Evolutionary conservation across 2,797 vertebrate genomes (phyloP), one percentile per base, ranked within the genome.

Genomic region (Micropoecilia bifurca): DNA sequence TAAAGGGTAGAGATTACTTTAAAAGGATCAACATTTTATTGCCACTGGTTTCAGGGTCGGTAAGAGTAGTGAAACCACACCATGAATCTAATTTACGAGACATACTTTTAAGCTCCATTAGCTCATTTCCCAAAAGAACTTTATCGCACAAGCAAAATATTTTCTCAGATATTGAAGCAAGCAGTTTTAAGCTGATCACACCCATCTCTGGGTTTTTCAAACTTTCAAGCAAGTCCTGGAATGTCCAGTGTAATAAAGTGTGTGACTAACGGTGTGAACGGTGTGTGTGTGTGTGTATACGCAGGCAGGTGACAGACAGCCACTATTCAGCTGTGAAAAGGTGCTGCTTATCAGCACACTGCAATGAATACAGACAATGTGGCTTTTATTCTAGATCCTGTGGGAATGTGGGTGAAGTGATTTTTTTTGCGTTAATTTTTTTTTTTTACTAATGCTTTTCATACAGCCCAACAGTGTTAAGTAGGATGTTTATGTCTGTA

Each of bases 361-460:
- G 89, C 90, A 94, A 91, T 90, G 84, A 91, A 93, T 90, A 80
- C 78, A 77, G 53, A 93, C 91, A 95, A 92, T 93, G 86, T 77
- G 57, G 30, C 79, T 80, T 84, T 94, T 95, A 85, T 92, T 82
- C 66, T 46, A 6, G 61, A 13, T 30, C 63, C 4, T 76, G 71
- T 71, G 66, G 55, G 63, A 48, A 63, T 71, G 47, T 69, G 48
- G 18, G 69, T 39, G 66, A 74, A 12, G 61, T 30, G 48, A 36
- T n/a, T 36, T 71, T 59, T 53, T 41, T 79, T 61, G 28, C 3
- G 36, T 68, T 28, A 22, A 50, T 71, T 71, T 36, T 39, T 69
- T 10, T 46, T 71, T 59, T 18, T 46, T 71, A 30, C 68, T 69
- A 22, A 3, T 22, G 10, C 13, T 71, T 45, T 71, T 55, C 33